Base-by-base conservation (phyloP, 2,888 invertebrate species). In the Sinodicranocentrus sp. region DNA sequence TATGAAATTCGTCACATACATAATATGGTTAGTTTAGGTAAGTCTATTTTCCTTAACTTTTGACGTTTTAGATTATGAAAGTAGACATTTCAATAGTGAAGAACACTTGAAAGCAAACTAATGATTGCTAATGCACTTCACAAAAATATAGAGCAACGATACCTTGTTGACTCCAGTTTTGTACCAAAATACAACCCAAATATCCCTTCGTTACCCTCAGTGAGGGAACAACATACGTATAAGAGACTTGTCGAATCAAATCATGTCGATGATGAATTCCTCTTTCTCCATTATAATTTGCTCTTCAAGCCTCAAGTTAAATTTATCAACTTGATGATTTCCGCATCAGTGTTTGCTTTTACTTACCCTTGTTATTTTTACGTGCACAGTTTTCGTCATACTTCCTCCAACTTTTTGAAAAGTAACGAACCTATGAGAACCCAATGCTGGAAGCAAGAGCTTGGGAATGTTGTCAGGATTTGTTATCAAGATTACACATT, bases 251-350 rank as follows among this genome's bases (percentile, higher is more conserved):
- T 39, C 39, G 39, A 39, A 39, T 39, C 39, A 39, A 52, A n/a
- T 28, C n/a, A 28, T 25, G 5, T 52, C 65, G 26, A 71, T 71
- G 59, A 72, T 79, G 79, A 71, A 71, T 79, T 72, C 72, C 43
- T 23, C 13, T 54, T 54, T 79, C 61, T n/a, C 39, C 65, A 79
- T 79, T 79, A 79, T 65, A 79, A 71, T 63, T 54, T 71, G 70
- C 19, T 57, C 68, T 71, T 63, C 52, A 39, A 63, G 54, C 23
- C 65, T 39, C 59, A 10, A 39, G 59, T n/a, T 52, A 70, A 65
- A 71, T 71, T 79, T 79, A 63, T 71, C 71, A 79, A 71, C 71
- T 61, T 71, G 79, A 71, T 79, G 79, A 79, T 79, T 79, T 78
- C 78, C 78, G 63, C 79, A 59, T 71, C 79, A 54, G 25, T 71